Evolutionary conservation across 2,888 invertebrate genomes (phyloP).

Genomic region (Lepidocyrtinus sp.): DNA sequence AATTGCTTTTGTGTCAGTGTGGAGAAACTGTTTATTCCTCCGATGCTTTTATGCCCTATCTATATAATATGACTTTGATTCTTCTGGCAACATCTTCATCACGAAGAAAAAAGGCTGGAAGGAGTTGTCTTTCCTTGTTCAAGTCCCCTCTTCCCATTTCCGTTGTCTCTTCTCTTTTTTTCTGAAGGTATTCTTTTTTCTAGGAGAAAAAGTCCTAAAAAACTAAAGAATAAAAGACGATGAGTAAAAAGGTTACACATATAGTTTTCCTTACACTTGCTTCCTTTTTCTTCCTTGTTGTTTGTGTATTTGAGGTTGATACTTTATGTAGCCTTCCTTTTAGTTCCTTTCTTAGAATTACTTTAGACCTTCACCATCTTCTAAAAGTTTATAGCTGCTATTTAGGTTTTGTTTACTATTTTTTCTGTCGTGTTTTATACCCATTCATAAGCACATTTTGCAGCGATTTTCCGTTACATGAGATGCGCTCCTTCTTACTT

Average conservation of each 20-base stretch:
- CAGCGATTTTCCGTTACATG: neutral
- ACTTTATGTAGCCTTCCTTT: neutral
- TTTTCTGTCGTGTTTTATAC: neutral
- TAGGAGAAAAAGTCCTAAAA: conserved; percentile 25
- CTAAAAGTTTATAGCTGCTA: neutral
- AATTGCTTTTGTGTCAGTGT: conserved; percentile 26
- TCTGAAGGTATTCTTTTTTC: conserved; percentile 37
- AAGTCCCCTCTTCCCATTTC: conserved; percentile 67
- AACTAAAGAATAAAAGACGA: neutral
- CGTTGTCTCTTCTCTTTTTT: conserved; percentile 50
- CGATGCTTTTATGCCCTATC: too few species aligned
- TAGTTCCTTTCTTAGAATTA: neutral
- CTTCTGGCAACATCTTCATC: neutral
- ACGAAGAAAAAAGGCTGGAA: conserved; percentile 26
- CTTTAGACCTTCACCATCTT: neutral
- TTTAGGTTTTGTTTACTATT: neutral
- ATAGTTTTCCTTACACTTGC: neutral
- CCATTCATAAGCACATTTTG: too few species aligned
- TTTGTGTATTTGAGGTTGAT: neutral
- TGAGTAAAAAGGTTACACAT: neutral
- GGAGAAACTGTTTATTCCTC: neutral
- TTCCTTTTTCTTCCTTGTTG: neutral
- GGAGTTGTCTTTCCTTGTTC: conserved; percentile 53
- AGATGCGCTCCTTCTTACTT: conserved; percentile 2
- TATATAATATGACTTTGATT: neutral